Evolutionary conservation across 2,113 vertebrate species (phyloP).

Genomic region (Siniperca chuatsi): DNA sequence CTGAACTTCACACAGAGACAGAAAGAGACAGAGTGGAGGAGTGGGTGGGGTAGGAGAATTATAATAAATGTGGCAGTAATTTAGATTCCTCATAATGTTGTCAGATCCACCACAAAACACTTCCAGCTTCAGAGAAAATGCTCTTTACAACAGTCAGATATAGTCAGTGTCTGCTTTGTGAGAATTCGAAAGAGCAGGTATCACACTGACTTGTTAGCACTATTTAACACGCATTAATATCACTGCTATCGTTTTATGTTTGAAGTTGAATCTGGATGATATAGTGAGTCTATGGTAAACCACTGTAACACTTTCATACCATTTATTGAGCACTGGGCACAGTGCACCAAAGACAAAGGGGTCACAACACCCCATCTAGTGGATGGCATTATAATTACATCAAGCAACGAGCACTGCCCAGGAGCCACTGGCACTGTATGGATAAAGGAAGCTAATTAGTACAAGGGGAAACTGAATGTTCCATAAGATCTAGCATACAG

Average conservation of each 20-base stretch:
- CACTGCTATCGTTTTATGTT: neutral
- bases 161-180: slow-evolving; percentile 9
- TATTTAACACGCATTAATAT: neutral
- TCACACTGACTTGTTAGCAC: slow-evolving; percentile 6
- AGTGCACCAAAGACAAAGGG: neutral
- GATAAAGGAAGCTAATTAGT: slow-evolving; percentile 40
- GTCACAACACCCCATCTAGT: slow-evolving; percentile 72
- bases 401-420: neutral
- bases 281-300: neutral
- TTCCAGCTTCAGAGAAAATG: slow-evolving; percentile 59
- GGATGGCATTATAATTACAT: slow-evolving; percentile 52
- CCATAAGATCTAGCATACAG: slow-evolving; percentile 22
- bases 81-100: slow-evolving; percentile 73
- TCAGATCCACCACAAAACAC: slow-evolving; percentile 70
- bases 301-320: neutral
- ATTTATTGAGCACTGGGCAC: slow-evolving; percentile 1
- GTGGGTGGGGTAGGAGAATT: slow-evolving; percentile 40
- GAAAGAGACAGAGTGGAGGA: slow-evolving; percentile 10
- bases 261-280: neutral
- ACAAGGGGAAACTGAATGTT: slow-evolving; percentile 27
- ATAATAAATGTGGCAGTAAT: slow-evolving; percentile 75
- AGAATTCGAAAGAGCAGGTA: slow-evolving; percentile 1
- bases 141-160: slow-evolving; percentile 25
- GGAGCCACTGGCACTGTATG: neutral
- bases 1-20: slow-evolving; percentile 28